A percentile compares a stretch with the other conserved stretches of the same genome.
Conservation (phyloP, 2,888 invertebrate genomes). For the Schizaphis graminum region DNA sequence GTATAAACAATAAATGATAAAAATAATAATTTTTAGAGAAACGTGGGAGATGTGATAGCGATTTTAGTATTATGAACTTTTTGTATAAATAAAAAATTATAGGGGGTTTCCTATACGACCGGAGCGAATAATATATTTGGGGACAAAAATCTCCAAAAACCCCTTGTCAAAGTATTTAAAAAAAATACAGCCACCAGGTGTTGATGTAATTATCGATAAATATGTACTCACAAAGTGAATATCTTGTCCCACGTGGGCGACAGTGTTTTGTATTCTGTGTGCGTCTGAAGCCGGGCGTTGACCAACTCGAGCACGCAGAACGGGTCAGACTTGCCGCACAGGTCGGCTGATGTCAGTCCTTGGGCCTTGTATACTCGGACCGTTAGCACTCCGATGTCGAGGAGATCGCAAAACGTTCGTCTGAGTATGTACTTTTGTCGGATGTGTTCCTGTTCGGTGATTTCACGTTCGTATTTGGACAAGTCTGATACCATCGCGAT, state of each 20-base stretch:
- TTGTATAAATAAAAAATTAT: background rate
- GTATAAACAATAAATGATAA: too few relatives aligned
- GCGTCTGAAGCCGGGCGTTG: conserved; percentile 95
- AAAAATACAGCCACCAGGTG: background rate
- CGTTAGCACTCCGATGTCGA: conserved; percentile 93
- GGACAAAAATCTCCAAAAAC: too few relatives aligned
- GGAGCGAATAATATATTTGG: background rate
- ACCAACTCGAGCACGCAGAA: conserved; percentile 97
- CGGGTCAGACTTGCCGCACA: conserved; percentile 98
- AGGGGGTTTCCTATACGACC: background rate
- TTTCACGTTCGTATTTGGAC: conserved; percentile 81
- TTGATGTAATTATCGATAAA: background rate
- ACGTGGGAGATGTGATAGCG: background rate
- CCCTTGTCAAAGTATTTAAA: background rate
- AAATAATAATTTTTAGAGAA: too few relatives aligned
- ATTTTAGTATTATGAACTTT: background rate
- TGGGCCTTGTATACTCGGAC: conserved; percentile 85
- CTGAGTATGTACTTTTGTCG: conserved; percentile 76
- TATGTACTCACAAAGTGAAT: conserved; percentile 89
- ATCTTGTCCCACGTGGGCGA: conserved; percentile 98
- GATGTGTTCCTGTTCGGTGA: conserved; percentile 74
- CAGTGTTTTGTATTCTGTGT: conserved; percentile 98
- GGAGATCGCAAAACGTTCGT: conserved; percentile 79
- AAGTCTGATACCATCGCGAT: conserved; percentile 92
- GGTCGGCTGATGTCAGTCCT: conserved; percentile 92